Base-by-base conservation (phyloP, 1,140 invertebrate genomes). In the Drosophila biarmipes region DNA sequence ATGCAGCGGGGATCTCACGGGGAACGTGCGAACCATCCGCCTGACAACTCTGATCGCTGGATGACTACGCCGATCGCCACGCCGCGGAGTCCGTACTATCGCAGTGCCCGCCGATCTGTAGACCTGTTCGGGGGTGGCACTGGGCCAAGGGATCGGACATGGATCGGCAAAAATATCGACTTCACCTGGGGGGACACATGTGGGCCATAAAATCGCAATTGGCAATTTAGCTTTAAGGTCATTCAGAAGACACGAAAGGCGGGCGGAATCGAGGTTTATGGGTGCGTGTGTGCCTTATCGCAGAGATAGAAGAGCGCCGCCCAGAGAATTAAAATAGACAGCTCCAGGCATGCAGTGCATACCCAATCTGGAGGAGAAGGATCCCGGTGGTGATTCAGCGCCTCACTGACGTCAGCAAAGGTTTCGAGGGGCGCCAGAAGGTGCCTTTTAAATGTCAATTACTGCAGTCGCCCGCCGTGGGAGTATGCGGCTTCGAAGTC, bases 251-350 rank as follows among this genome's bases (percentile, higher is more conserved):
- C 53, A 34, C 66, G 15, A 59, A 59, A 61, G 64, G 51, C 68
- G 63, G 54, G 35, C 42, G 14, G 38, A 49, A 67, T 54, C 66
- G 69, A 89, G 75, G 85, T 87, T 87, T 87, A 89, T 89, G 84
- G 85, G 84, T 89, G 85, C 84, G 84, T 89, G 84, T 87, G 84
- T 61, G 79, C 46, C 71, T 87, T 84, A 87, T 77, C 67, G 66
- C 64, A 55, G 29, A 62, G 74, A 81, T 86, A 80, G 72, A 86
- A 80, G 62, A 61, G 56, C 55, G 43, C 84, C 79, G 82, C 79
- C 59, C 66, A 53, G 72, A 56, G 74, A 79, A 76, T 89, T 51
- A 76, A 82, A 31, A 72, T 69, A 54, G 63, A 51, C 49, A 61
- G 54, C 48, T 19, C 14, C 24, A 63, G 57, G 68, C 81, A 87